phyloP scores from a whole-genome alignment of 2,888 invertebrate species.

The Gortyna flavago region DNA sequence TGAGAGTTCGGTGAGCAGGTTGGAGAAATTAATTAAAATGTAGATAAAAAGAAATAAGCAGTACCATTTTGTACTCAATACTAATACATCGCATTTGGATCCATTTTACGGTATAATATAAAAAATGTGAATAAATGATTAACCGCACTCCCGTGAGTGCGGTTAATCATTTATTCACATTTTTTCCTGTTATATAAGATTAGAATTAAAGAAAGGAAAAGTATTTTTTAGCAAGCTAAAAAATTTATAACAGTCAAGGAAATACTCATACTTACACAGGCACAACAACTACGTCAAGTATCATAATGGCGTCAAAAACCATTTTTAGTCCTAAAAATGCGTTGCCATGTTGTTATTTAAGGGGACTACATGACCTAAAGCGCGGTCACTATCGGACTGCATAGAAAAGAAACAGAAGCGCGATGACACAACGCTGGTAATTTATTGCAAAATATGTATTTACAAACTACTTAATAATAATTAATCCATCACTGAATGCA shows the following conservation, averaged over 20 bases:
- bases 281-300: background rate
- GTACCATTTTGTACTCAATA: too few species aligned
- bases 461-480: too few species aligned
- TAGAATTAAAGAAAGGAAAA: background rate
- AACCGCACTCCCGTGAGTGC: background rate
- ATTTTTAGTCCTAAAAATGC: background rate
- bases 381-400: too few species aligned
- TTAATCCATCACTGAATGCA: too few species aligned
- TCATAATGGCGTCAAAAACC: background rate
- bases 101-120: background rate
- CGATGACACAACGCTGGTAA: too few species aligned
- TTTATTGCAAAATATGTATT: too few species aligned
- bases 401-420: too few species aligned
- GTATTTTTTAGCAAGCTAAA: background rate
- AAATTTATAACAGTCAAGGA: background rate
- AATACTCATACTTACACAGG: background rate
- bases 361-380: too few species aligned
- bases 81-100: too few species aligned
- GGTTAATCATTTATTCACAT: too few species aligned
- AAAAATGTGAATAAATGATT: background rate
- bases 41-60: background rate
- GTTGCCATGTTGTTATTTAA: background rate
- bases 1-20: constrained; percentile 24
- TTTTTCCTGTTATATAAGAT: too few species aligned
- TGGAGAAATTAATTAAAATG: background rate